Evolutionary conservation across 2,113 vertebrate genomes (phyloP).

Genomic region (Antennarius striatus): DNA sequence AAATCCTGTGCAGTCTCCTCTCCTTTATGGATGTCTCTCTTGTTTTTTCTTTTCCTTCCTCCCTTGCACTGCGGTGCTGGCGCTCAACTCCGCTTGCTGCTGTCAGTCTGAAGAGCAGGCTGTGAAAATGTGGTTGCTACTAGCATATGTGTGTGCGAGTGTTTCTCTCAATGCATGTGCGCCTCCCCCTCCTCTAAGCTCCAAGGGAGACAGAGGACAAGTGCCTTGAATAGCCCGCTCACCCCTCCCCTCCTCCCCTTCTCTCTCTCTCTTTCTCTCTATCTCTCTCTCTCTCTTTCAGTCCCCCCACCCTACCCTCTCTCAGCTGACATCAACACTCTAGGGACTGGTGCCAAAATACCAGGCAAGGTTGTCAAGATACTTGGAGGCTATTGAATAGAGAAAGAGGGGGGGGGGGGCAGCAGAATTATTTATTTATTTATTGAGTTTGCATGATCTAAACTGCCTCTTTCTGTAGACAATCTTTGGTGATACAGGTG

Average conservation of each 20-base stretch:
- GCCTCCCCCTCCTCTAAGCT: constrained; percentile 66
- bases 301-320: constrained; percentile 40
- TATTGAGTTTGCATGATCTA: constrained; percentile 50
- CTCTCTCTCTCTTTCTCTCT: constrained; percentile 13
- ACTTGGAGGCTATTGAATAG: constrained; percentile 76
- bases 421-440: constrained; percentile 52
- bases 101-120: constrained; percentile 77
- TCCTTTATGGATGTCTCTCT: constrained; percentile 38
- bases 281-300: constrained; percentile 20
- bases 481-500: constrained; percentile 36
- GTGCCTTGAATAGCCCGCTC: constrained; percentile 82
- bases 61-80: constrained; percentile 31
- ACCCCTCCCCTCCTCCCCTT: constrained; percentile 63
- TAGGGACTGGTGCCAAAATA: constrained; percentile 80
- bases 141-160: constrained; percentile 50
- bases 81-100: constrained; percentile 73
- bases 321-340: constrained; percentile 85
- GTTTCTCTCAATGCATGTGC: constrained; percentile 61
- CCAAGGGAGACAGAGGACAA: constrained; percentile 80
- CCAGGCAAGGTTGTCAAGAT: constrained; percentile 79
- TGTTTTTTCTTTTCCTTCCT: constrained; percentile 29
- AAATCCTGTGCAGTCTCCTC: constrained; percentile 36
- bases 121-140: constrained; percentile 67
- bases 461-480: constrained; percentile 1
- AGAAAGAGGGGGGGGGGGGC: constrained; percentile 45